Evolutionary conservation across 2,888 invertebrate genomes (phyloP).

Genomic region (Eupithecia insigniata): DNA sequence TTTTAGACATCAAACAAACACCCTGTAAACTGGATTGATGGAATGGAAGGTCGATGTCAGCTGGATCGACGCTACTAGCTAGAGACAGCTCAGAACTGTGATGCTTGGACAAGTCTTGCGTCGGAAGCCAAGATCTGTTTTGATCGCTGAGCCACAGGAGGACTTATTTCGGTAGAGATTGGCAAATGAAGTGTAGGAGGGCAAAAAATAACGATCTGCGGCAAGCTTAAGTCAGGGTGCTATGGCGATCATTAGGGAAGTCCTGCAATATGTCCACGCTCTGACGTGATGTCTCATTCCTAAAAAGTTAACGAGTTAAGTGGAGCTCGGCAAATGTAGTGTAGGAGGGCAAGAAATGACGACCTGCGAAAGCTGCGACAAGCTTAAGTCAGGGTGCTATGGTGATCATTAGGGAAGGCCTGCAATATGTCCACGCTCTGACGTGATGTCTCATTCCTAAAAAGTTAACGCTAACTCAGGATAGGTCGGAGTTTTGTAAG

Average conservation of each 20-base stretch:
- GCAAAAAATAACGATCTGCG: not conserved
- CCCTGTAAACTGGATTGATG: not conserved
- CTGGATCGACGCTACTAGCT: too few relatives aligned
- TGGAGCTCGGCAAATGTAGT: not conserved
- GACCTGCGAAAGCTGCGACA: not conserved
- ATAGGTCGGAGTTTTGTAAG: not conserved
- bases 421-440: not conserved
- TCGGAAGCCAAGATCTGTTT: too few relatives aligned
- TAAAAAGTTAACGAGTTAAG: conserved; percentile 25
- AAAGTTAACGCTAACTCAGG: conserved; percentile 31
- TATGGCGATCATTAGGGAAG: not conserved
- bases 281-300: conserved; percentile 39
- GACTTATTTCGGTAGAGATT: too few relatives aligned
- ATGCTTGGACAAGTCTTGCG: not conserved
- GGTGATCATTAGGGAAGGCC: not conserved
- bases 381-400: not conserved
- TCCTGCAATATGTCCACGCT: not conserved
- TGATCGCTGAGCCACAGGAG: too few relatives aligned
- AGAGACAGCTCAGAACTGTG: not conserved
- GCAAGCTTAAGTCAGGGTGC: not conserved
- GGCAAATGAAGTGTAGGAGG: not conserved
- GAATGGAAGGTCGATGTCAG: not conserved
- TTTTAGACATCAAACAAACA: not conserved
- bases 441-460: conserved; percentile 38
- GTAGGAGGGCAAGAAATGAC: not conserved